Base-by-base conservation (phyloP, 1,140 invertebrate species). In the Paraescarpia echinospica region DNA sequence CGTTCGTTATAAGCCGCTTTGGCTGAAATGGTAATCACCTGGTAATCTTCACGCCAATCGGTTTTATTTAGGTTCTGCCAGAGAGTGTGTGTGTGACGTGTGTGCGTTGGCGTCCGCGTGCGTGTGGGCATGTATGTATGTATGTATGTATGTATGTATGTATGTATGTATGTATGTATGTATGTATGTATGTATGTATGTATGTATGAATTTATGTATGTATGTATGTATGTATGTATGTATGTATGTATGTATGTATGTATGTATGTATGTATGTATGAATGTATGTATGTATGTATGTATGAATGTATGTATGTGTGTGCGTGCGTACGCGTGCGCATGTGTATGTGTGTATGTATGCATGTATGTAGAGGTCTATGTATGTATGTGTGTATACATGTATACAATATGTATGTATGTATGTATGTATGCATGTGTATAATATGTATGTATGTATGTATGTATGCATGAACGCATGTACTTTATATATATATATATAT, bases 191-290 rank as follows among this genome's bases (percentile, higher is more conserved):
- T 92, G 91, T 48, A 59, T 92, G 91, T 48, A 92, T 92, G 91
- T 92, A 51, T 92, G 35, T 92, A 51, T 92, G 91, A 48, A 41
- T 41, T 4, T 41, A 41, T 41, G 41, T 41, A 41, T 41, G 41
- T 41, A 41, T 41, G 41, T 41, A 92, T 92, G 91, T 92, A 92
- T 92, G 91, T 92, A 92, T 92, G 91, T 92, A 92, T 92, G 91
- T 92, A 92, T 92, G 91, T 92, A 92, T 92, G 91, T 92, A 92
- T 92, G 91, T 92, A 92, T 92, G 91, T 92, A 92, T 59, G 91
- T 92, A 92, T 59, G 91, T 92, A 92, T 92, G 91, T 92, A 92
- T 92, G 91, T 92, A 92, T 92, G 91, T 92, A 92, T 92, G 91
- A 48, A 92, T 92, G 91, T 92, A 92, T 92, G 91, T 92, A 92